Conservation (phyloP, 1,140 invertebrate genomes). For the Harlomillsia oculata region DNA sequence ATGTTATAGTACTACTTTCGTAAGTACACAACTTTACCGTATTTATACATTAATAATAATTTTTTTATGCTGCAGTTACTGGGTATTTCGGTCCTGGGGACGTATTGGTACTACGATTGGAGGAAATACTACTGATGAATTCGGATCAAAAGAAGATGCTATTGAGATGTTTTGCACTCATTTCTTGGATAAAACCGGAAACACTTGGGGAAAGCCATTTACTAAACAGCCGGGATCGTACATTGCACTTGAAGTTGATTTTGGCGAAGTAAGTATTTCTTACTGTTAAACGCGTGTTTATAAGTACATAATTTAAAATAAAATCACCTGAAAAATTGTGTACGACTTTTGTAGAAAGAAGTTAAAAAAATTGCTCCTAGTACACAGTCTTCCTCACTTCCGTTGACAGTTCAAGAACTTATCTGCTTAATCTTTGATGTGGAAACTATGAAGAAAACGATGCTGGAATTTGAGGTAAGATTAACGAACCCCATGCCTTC, state of each 20-base stretch:
- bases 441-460: constrained; percentile 78
- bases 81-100: constrained; percentile 58
- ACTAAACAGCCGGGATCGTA: constrained; percentile 69
- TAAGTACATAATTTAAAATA: not conserved
- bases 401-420: constrained; percentile 67
- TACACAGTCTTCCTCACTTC: constrained; percentile 53
- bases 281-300: not conserved
- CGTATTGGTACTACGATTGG: constrained; percentile 89
- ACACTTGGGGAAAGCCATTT: constrained; percentile 64
- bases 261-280: constrained; percentile 52
- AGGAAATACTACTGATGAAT: constrained; percentile 60
- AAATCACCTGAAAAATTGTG: too few relatives aligned
- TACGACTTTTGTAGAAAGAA: constrained; percentile 10
- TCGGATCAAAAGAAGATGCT: constrained; percentile 48
- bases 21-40: constrained; percentile 11
- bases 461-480: constrained; percentile 81
- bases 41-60: not conserved
- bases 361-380: constrained; percentile 2
- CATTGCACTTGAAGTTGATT: constrained; percentile 85
- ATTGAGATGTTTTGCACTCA: constrained; percentile 54
- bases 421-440: constrained; percentile 85
- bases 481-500: not conserved
- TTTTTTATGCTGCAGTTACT: not conserved
- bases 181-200: constrained; percentile 79
- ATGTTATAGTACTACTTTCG: not conserved